Conservation (phyloP, 2,113 vertebrate species). For the Tupaia tana region DNA sequence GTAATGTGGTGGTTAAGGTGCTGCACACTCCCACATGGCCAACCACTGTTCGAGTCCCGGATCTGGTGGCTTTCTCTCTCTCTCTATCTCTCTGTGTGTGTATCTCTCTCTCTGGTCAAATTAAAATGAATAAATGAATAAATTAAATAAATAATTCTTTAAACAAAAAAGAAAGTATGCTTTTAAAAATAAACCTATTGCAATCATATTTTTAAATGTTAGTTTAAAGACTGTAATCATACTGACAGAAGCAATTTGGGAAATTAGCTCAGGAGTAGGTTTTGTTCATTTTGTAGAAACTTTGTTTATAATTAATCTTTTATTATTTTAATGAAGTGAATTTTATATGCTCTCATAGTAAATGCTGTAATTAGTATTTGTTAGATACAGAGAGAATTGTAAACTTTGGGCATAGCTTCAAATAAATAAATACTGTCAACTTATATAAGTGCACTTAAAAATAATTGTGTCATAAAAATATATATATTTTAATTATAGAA, state of each 20-base stretch:
- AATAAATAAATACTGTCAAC: background rate
- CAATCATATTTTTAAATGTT: background rate
- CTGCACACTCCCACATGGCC: too few species aligned
- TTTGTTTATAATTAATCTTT: background rate
- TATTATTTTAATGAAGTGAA: slow-evolving; percentile 14
- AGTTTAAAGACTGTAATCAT: background rate
- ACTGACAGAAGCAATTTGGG: background rate
- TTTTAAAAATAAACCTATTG: background rate
- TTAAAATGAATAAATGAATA: too few species aligned
- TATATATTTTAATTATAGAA: background rate
- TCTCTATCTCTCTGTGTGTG: too few species aligned
- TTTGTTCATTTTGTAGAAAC: slow-evolving; percentile 34
- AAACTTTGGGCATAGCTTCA: background rate
- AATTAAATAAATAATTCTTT: too few species aligned
- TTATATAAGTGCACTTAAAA: background rate
- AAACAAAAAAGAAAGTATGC: background rate
- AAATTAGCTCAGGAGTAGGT: background rate
- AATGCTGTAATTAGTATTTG: background rate
- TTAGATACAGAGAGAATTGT: background rate
- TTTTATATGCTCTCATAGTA: slow-evolving; percentile 2
- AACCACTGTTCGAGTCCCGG: too few species aligned
- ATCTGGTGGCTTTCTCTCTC: too few species aligned
- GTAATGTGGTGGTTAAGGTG: too few species aligned
- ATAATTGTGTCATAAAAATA: background rate
- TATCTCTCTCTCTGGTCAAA: too few species aligned